Conservation (phyloP, 1,140 invertebrate genomes). For the Penaeus indicus region DNA sequence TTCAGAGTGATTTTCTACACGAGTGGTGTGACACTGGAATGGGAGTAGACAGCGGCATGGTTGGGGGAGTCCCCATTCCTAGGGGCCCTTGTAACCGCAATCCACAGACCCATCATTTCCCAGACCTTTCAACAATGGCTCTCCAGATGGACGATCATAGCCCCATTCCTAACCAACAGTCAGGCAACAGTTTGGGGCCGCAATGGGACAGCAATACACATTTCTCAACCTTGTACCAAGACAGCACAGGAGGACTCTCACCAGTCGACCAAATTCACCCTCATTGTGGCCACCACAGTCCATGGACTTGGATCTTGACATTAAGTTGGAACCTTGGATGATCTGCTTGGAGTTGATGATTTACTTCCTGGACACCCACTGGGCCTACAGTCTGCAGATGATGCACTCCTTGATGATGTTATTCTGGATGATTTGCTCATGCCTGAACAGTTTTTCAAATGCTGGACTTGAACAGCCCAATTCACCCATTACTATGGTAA, state of each 20-base stretch:
- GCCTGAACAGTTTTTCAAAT: conserved; percentile 38
- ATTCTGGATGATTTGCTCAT: conserved; percentile 50
- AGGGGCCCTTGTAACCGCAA: conserved; percentile 41
- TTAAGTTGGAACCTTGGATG: conserved; percentile 57
- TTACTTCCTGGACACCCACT: conserved; percentile 38
- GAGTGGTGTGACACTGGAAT: conserved; percentile 51
- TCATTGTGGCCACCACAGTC: conserved; percentile 53
- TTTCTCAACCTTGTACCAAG: conserved; percentile 27
- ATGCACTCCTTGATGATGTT: conserved; percentile 46
- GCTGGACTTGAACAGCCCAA: conserved; percentile 49
- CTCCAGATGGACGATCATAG: conserved; percentile 55
- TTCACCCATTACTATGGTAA: conserved; percentile 60
- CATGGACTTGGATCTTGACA: conserved; percentile 54
- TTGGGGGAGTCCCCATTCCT: conserved; percentile 47
- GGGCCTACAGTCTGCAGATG: conserved; percentile 46
- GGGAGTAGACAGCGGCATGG: conserved; percentile 33
- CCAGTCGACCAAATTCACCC: conserved; percentile 50
- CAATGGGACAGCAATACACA: conserved; percentile 33
- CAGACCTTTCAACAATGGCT: conserved; percentile 38
- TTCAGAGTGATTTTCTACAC: conserved; percentile 52
- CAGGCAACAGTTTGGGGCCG: conserved; percentile 17
- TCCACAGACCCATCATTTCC: conserved; percentile 30
- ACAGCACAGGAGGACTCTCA: conserved; percentile 33
- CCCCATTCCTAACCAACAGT: conserved; percentile 32
- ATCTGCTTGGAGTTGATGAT: conserved; percentile 50